Percentiles rank a stretch among this genome's conserved stretches.
These are phyloP conservation scores for Aphelenchoides besseyi DNA, from an alignment of 1,140 invertebrate genomes.

Conservation along the genomic window DNA sequence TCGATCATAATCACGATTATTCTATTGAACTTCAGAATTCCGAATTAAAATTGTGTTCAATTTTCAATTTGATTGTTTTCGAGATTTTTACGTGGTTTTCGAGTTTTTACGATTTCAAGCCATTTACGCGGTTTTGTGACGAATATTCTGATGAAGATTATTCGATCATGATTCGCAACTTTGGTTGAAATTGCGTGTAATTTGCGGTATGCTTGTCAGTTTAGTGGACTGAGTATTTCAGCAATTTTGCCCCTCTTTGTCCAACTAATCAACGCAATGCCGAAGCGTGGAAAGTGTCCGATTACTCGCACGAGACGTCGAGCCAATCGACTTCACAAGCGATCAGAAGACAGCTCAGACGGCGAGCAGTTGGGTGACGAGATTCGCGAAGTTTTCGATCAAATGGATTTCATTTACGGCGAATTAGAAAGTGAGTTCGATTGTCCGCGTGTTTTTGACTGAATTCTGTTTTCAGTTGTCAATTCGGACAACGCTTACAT, in stretches of 20 bases:
- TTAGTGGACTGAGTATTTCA: too few relatives aligned
- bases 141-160: too few relatives aligned
- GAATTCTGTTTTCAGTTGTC: neutral
- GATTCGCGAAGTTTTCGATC: slow-evolving; percentile 17
- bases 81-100: neutral
- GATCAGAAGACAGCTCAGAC: neutral
- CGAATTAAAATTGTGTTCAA: too few relatives aligned
- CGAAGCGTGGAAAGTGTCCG: slow-evolving; percentile 11
- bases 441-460: slow-evolving; percentile 6
- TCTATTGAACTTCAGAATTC: too few relatives aligned
- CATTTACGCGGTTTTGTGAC: too few relatives aligned
- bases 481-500: slow-evolving; percentile 5
- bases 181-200: too few relatives aligned
- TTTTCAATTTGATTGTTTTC: neutral
- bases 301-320: neutral
- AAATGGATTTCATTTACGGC: slow-evolving; percentile 21
- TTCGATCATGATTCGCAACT: too few relatives aligned
- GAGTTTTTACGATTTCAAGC: too few relatives aligned
- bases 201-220: too few relatives aligned
- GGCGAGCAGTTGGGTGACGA: neutral
- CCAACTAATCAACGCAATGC: neutral
- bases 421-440: slow-evolving; percentile 3
- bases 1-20: too few relatives aligned
- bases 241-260: slow-evolving; percentile 10
- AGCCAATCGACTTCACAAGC: neutral